Conservation (phyloP, 2,113 vertebrate species). For the Promerops cafer region DNA sequence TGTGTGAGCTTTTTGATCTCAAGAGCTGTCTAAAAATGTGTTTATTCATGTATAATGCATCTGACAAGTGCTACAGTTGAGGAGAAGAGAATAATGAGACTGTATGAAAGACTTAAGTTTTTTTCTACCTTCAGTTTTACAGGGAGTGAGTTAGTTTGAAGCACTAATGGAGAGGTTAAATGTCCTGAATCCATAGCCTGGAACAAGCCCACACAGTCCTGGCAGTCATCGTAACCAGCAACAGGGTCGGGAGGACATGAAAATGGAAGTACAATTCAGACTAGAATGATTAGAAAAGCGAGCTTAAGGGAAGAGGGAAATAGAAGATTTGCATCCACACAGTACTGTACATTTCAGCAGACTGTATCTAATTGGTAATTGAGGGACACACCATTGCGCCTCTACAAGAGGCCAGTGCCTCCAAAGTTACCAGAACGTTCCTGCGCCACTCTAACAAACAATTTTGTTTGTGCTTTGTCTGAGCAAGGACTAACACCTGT, state of each 20-base stretch:
- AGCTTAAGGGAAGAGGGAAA: neutral
- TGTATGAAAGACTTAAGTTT: neutral
- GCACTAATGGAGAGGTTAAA: slow-evolving; percentile 34
- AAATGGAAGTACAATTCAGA: neutral
- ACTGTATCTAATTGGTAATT: neutral
- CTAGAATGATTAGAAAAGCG: neutral
- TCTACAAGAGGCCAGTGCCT: neutral
- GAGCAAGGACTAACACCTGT: neutral
- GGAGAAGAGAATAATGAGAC: slow-evolving; percentile 51
- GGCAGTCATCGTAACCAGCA: neutral
- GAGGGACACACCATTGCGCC: neutral
- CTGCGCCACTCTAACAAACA: neutral
- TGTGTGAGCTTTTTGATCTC: slow-evolving; percentile 67
- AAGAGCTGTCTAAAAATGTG: slow-evolving; percentile 63
- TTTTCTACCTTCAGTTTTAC: slow-evolving; percentile 1
- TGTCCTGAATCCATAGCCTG: neutral
- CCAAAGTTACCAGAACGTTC: neutral
- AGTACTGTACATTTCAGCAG: neutral
- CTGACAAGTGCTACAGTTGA: slow-evolving; percentile 48
- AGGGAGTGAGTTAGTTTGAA: slow-evolving; percentile 11
- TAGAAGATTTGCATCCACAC: neutral
- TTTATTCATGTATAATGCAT: slow-evolving; percentile 63
- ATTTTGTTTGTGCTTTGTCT: neutral
- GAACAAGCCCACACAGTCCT: slow-evolving; percentile 1
- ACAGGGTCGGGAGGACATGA: neutral